phyloP scores from a whole-genome alignment of 2,888 invertebrate genomes.

The Campopleginae sp. region DNA sequence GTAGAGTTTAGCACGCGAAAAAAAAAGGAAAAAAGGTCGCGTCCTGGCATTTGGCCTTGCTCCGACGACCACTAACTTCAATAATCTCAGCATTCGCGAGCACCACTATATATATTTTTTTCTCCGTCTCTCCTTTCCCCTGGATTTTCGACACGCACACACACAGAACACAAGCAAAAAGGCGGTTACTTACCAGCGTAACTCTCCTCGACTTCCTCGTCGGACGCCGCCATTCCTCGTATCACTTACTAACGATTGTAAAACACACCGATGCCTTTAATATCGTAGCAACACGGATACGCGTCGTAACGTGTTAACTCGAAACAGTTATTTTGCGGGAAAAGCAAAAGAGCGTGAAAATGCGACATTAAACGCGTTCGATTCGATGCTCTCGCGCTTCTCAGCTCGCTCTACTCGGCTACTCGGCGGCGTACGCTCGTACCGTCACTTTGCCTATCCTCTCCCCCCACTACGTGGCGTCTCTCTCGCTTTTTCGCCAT shows the following conservation, averaged over 20 bases:
- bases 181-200: slow-evolving; percentile 90
- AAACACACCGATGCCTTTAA: slow-evolving; percentile 45
- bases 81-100: slow-evolving; percentile 57
- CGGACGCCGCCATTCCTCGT: slow-evolving; percentile 91
- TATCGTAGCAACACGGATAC: slow-evolving; percentile 49
- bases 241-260: slow-evolving; percentile 31
- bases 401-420: slow-evolving; percentile 63
- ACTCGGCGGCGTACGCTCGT: slow-evolving; percentile 75
- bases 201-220: slow-evolving; percentile 94
- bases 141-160: slow-evolving; percentile 60
- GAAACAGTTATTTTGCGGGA: slow-evolving; percentile 64
- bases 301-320: slow-evolving; percentile 46
- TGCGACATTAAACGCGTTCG: slow-evolving; percentile 75
- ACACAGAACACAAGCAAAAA: slow-evolving; percentile 33
- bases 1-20: slow-evolving; percentile 24
- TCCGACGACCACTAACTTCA: slow-evolving; percentile 61
- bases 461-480: slow-evolving; percentile 42
- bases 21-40: slow-evolving; percentile 71
- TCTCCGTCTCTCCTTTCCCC: not conserved
- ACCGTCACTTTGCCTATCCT: slow-evolving; percentile 72
- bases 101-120: slow-evolving; percentile 36
- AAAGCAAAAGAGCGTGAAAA: slow-evolving; percentile 71
- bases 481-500: slow-evolving; percentile 67
- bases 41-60: slow-evolving; percentile 73
- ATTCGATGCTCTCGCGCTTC: slow-evolving; percentile 69